These are phyloP conservation scores for Mercenaria mercenaria DNA, from an alignment of 1,140 invertebrate species.

Conservation along the genomic window DNA sequence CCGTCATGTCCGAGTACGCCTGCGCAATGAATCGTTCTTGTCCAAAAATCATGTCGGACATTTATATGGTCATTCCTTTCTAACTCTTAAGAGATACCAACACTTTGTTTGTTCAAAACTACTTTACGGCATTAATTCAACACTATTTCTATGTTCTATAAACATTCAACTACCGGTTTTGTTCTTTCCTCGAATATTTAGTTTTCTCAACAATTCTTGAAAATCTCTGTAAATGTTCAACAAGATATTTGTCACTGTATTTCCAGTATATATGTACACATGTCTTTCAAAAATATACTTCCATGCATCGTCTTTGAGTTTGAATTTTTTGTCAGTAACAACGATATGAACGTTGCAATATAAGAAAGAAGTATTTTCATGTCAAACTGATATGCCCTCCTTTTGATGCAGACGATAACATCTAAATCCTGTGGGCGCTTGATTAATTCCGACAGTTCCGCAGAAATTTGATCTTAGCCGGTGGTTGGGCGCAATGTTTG, in stretches of 20 bases:
- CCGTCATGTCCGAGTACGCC: conserved; percentile 40
- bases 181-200: too few species aligned
- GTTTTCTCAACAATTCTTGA: too few species aligned
- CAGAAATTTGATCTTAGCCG: conserved; percentile 46
- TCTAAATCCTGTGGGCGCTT: conserved; percentile 50
- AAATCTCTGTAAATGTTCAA: too few species aligned
- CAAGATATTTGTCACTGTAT: too few species aligned
- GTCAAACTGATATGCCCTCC: conserved; percentile 59
- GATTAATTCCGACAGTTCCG: conserved; percentile 61
- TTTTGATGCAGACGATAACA: conserved; percentile 64
- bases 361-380: conserved; percentile 57
- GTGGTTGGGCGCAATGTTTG: conserved; percentile 47
- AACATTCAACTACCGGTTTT: too few species aligned
- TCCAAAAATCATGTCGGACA: conserved; percentile 54
- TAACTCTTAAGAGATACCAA: not conserved
- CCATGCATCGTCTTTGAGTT: not conserved
- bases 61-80: conserved; percentile 1
- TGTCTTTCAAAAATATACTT: not conserved
- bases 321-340: conserved; percentile 3
- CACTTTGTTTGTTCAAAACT: not conserved
- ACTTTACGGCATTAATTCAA: too few species aligned
- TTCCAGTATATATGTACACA: too few species aligned
- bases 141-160: too few species aligned
- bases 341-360: conserved; percentile 2
- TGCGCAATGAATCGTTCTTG: conserved; percentile 38